Evolutionary conservation across 2,888 invertebrate genomes (phyloP).

Genomic region (Xiphydria camelus): DNA sequence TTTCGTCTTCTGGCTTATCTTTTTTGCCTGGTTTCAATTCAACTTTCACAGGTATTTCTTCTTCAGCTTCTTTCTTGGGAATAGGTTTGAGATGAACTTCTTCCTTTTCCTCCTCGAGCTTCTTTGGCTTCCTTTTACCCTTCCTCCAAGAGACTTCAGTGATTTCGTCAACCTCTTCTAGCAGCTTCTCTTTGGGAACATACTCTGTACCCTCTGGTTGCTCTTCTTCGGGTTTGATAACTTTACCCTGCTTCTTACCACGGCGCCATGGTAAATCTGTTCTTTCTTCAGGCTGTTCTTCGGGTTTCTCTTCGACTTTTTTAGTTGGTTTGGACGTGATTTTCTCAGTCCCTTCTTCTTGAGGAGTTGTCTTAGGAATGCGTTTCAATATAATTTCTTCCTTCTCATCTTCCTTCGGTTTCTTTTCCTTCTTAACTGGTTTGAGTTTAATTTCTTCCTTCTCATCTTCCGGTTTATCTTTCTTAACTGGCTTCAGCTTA

Average conservation of each 20-base stretch:
- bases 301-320: slow-evolving; percentile 32
- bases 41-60: slow-evolving; percentile 12
- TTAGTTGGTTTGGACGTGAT: slow-evolving; percentile 40
- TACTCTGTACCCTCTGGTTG: slow-evolving; percentile 36
- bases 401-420: slow-evolving; percentile 26
- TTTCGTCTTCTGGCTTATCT: slow-evolving; percentile 36
- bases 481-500: slow-evolving; percentile 34
- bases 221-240: slow-evolving; percentile 22
- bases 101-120: slow-evolving; percentile 43
- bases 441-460: slow-evolving; percentile 35
- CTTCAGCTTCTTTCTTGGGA: slow-evolving; percentile 15
- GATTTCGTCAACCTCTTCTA: slow-evolving; percentile 15
- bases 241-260: slow-evolving; percentile 26
- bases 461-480: slow-evolving; percentile 54
- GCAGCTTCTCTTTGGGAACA: slow-evolving; percentile 55
- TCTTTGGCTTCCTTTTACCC: slow-evolving; percentile 14
- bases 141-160: slow-evolving; percentile 11
- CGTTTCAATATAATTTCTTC: slow-evolving; percentile 62
- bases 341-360: slow-evolving; percentile 35
- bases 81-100: slow-evolving; percentile 43
- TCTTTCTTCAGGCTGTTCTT: slow-evolving; percentile 21
- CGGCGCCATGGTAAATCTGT: slow-evolving; percentile 20
- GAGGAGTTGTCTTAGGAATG: slow-evolving; percentile 42
- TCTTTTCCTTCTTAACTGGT: slow-evolving; percentile 44
- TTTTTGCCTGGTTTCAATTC: slow-evolving; percentile 40